Percentiles rank a stretch among this genome's conserved stretches.
These are phyloP conservation scores for Synanthedon tipuliformis DNA, from an alignment of 2,888 invertebrate genomes.

Conservation along the genomic window DNA sequence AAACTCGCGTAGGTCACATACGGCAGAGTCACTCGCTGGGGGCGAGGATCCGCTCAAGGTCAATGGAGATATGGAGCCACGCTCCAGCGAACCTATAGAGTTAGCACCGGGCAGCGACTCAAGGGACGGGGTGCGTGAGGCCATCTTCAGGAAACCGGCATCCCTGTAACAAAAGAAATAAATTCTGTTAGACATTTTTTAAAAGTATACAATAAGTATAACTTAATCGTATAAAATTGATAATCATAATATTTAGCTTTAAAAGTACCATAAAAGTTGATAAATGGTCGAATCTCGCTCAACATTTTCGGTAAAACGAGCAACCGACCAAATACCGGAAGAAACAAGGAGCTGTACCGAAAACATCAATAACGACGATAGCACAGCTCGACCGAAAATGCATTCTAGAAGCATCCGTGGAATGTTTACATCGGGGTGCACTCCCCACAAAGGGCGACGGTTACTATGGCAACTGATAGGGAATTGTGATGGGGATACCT, in stretches of 20 bases:
- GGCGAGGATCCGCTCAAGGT: conserved; percentile 90
- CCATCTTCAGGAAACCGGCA: conserved; percentile 93
- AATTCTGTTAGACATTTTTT: conserved; percentile 9
- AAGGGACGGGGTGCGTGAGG: conserved; percentile 91
- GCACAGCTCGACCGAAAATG: conserved; percentile 25
- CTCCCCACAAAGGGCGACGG: conserved; percentile 29
- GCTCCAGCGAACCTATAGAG: conserved; percentile 90
- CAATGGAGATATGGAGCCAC: conserved; percentile 83
- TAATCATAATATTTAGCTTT: conserved; percentile 14
- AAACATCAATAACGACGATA: conserved; percentile 46
- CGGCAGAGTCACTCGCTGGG: conserved; percentile 86
- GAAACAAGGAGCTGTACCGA: conserved; percentile 28
- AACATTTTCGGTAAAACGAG: conserved; percentile 43
- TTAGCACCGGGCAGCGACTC: conserved; percentile 92
- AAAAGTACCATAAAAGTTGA: conserved; percentile 33
- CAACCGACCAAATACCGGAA: conserved; percentile 32
- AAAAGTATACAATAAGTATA: background rate
- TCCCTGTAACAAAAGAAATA: conserved; percentile 75
- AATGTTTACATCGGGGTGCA: conserved; percentile 42
- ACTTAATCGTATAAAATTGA: background rate
- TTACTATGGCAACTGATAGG: conserved; percentile 42
- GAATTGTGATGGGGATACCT: conserved; percentile 46
- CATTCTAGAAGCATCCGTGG: conserved; percentile 23
- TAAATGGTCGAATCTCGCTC: conserved; percentile 46
- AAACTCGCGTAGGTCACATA: conserved; percentile 78